A percentile compares a stretch with the other conserved stretches of the same genome.
phyloP scores from a whole-genome alignment of 1,140 invertebrate species.

The Atta texana region DNA sequence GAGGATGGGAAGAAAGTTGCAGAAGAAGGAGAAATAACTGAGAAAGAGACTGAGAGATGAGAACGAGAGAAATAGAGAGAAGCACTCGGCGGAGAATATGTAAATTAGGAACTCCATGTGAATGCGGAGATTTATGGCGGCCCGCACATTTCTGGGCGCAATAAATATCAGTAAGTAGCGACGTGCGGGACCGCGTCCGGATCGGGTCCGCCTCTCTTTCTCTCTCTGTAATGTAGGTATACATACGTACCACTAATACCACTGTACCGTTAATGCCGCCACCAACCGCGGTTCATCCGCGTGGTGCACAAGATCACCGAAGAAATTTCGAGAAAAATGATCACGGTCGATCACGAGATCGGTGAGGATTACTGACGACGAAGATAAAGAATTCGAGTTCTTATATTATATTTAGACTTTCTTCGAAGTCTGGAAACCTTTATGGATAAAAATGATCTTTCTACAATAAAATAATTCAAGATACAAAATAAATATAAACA shows the following conservation, averaged over 20 bases:
- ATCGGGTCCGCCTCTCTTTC: conserved; percentile 38
- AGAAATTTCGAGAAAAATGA: conserved; percentile 50
- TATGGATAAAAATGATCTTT: not conserved
- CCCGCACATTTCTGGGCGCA: conserved; percentile 85
- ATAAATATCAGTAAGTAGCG: conserved; percentile 86
- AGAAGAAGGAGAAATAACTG: conserved; percentile 38
- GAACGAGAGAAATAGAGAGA: conserved; percentile 44
- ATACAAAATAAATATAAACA: not conserved
- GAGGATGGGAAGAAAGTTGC: conserved; percentile 42
- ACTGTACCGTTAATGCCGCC: conserved; percentile 27
- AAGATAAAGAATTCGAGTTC: conserved; percentile 10
- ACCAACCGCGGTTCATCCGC: conserved; percentile 46
- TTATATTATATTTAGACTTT: conserved; percentile 41
- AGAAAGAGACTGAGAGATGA: conserved; percentile 10
- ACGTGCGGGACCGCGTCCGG: conserved; percentile 69
- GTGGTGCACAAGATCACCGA: conserved; percentile 12
- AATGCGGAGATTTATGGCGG: conserved; percentile 86
- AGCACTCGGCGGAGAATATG: conserved; percentile 79
- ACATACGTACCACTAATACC: not conserved
- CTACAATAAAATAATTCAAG: not conserved
- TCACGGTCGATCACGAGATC: conserved; percentile 42
- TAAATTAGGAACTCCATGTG: conserved; percentile 86
- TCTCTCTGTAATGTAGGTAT: conserved; percentile 5
- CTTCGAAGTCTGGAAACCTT: not conserved
- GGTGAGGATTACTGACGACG: conserved; percentile 9